Evolutionary conservation across 2,888 invertebrate genomes (phyloP).

Genomic region (Agrotis puta): DNA sequence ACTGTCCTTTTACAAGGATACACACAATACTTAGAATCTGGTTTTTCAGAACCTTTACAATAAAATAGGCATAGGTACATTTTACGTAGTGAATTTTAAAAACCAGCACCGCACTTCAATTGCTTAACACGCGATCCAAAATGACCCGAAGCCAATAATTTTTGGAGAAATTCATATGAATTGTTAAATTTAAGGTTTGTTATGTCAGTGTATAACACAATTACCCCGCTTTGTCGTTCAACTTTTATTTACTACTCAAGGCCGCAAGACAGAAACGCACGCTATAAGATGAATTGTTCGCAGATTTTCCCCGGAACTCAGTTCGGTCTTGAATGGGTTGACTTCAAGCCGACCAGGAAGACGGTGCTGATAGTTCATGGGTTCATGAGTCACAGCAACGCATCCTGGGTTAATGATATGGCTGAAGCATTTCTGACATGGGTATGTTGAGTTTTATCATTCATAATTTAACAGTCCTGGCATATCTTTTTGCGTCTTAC

Average conservation of each 20-base stretch:
- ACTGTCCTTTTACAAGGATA: background rate
- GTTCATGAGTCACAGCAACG: slow-evolving; percentile 91
- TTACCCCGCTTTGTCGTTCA: background rate
- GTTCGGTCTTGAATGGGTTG: slow-evolving; percentile 91
- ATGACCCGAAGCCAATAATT: too few relatives aligned
- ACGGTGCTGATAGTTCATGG: slow-evolving; percentile 92
- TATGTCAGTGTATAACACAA: background rate
- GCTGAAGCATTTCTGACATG: slow-evolving; percentile 90
- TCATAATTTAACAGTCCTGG: background rate
- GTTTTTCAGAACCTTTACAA: too few relatives aligned
- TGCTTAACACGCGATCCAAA: background rate
- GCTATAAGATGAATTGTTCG: slow-evolving; percentile 29
- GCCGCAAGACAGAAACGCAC: background rate
- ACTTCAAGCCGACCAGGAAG: slow-evolving; percentile 88
- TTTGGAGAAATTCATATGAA: too few relatives aligned
- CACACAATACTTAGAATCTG: background rate
- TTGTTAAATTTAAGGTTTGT: background rate
- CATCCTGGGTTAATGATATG: slow-evolving; percentile 91
- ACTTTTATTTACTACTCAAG: background rate
- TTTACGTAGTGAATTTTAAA: background rate
- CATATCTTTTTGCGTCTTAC: background rate
- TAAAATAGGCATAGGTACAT: too few relatives aligned
- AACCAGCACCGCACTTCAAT: background rate
- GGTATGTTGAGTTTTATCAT: slow-evolving; percentile 79
- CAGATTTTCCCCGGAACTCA: slow-evolving; percentile 85